Evolutionary conservation across 2,888 invertebrate species (phyloP).

Genomic region (Hyles lineata): DNA sequence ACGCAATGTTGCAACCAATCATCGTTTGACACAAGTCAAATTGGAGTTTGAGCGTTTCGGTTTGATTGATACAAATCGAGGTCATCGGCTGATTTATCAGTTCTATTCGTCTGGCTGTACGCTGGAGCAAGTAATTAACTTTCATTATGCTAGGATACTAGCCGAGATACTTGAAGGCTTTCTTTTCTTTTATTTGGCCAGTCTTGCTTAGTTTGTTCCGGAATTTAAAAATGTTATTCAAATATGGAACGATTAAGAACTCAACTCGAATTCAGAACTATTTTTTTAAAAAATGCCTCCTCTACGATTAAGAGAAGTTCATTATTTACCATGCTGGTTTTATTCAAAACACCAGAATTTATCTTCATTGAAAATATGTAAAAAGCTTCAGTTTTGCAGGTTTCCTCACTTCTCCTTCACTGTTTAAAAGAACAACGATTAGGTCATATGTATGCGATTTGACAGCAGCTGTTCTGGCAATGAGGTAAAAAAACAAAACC

Average conservation of each 20-base stretch:
- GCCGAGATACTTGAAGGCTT: conserved; percentile 25
- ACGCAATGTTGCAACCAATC: conserved; percentile 81
- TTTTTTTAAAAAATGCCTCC: too few species aligned
- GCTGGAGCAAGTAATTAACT: conserved; percentile 59
- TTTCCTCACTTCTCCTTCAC: too few species aligned
- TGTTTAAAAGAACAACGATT: too few species aligned
- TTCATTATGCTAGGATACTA: conserved; percentile 50
- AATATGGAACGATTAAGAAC: neutral
- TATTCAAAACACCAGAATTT: neutral
- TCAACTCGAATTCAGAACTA: too few species aligned
- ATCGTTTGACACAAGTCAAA: conserved; percentile 82
- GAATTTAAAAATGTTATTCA: neutral
- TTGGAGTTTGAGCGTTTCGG: conserved; percentile 75
- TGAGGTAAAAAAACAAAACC: too few species aligned
- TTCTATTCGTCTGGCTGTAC: conserved; percentile 49
- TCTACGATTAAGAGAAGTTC: too few species aligned
- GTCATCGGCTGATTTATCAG: conserved; percentile 79
- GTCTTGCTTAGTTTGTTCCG: neutral
- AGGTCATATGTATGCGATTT: too few species aligned
- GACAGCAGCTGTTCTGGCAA: too few species aligned
- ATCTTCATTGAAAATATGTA: too few species aligned
- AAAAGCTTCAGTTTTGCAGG: too few species aligned
- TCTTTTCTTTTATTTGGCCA: conserved; percentile 1
- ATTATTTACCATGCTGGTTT: neutral
- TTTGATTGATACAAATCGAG: conserved; percentile 81